Percentiles rank a stretch among this genome's conserved stretches.
These are phyloP conservation scores for Chaetops frenatus DNA, from an alignment of 2,113 vertebrate genomes.

Conservation along the genomic window DNA sequence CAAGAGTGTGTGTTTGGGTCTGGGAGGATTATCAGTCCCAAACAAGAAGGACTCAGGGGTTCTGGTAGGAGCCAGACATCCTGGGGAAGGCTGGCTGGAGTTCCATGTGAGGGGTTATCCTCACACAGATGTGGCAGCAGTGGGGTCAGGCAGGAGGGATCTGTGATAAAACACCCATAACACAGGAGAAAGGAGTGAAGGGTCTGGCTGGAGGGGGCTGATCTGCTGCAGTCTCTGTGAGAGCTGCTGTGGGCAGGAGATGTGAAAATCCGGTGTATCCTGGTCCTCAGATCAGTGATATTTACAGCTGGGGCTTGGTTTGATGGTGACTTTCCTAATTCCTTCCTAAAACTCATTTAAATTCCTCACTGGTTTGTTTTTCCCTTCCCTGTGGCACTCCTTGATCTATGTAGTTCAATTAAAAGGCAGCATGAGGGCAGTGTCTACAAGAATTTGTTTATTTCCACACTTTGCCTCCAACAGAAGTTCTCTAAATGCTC, in stretches of 20 bases:
- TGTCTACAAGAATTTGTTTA: constrained; percentile 56
- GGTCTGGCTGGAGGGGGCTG: neutral
- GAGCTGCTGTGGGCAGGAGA: neutral
- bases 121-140: neutral
- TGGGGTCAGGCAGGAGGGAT: rapidly evolving
- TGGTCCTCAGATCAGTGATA: neutral
- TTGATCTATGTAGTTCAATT: constrained; percentile 61
- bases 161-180: rapidly evolving
- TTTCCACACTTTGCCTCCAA: neutral
- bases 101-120: neutral
- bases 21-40: neutral
- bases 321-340: neutral
- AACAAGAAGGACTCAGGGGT: neutral
- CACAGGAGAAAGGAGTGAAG: neutral
- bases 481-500: neutral
- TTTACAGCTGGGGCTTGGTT: neutral
- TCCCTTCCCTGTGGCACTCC: neutral
- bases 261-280: neutral
- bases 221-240: neutral
- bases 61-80: neutral
- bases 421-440: constrained; percentile 64
- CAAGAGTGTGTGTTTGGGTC: neutral
- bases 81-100: neutral
- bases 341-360: neutral
- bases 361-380: neutral